Evolutionary conservation across 2,797 vertebrate species (phyloP).

Genomic region (Loriculus beryllinus): DNA sequence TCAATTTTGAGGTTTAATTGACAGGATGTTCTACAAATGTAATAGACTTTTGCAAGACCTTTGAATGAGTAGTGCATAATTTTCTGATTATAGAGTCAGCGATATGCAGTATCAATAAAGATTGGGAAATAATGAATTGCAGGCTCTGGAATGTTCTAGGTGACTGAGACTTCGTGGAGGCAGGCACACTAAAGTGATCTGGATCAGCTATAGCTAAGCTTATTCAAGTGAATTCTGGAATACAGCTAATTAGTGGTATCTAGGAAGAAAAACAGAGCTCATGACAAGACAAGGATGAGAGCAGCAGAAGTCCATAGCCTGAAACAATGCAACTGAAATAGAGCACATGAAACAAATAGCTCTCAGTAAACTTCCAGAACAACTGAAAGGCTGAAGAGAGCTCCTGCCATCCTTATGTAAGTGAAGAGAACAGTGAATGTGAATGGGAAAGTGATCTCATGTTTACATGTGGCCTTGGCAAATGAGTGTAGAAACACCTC

Average conservation of each 20-base stretch:
- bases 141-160: not conserved
- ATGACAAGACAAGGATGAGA: not conserved
- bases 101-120: not conserved
- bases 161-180: rapidly evolving
- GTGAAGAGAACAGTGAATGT: not conserved
- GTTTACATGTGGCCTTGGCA: not conserved
- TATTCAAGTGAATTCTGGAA: not conserved
- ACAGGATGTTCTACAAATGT: not conserved
- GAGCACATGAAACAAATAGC: not conserved
- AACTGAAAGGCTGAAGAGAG: not conserved
- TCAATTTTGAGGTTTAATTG: not conserved
- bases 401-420: not conserved
- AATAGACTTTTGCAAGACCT: slow-evolving; percentile 7
- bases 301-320: not conserved
- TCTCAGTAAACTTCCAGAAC: not conserved
- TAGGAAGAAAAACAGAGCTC: not conserved
- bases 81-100: not conserved
- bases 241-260: not conserved
- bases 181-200: not conserved
- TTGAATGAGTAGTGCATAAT: not conserved
- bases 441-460: not conserved
- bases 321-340: not conserved
- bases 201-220: not conserved
- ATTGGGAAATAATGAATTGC: not conserved
- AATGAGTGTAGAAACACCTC: not conserved